Evolutionary conservation across 2,113 vertebrate species (phyloP), one percentile per base, ranked within the genome.

Genomic region (Apus apus): DNA sequence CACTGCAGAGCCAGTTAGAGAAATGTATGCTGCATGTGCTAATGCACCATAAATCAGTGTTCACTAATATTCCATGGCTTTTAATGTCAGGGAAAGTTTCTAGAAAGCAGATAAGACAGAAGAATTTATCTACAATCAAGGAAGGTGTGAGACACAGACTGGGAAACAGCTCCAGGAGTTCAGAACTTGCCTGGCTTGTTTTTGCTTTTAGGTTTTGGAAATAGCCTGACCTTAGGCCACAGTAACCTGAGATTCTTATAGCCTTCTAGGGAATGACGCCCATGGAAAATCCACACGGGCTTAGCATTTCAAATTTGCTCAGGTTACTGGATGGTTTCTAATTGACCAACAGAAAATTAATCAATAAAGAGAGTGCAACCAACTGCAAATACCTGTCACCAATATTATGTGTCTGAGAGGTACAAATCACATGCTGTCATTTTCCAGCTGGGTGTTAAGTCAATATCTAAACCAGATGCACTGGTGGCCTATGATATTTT

Each of bases 51-150:
- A 93, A 84, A 82, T 95, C 87, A 91, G 16, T 50, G 30, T 82
- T 93, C 0, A 2, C 18, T 94, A 46, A 46, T 40, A 34, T 27
- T 87, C 53, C 10, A 3, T 15, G 22, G 65, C 53, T 79, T 94
- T 92, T 93, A 65, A 78, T 48, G 34, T 50, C 0, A 0, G 20
- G 22, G 43, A 86, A 90, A 74, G 15, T 93, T 93, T 94, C 91
- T 96, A 83, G 94, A 88, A 94, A 94, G 93, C 85, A 89, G 91
- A 53, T 84, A 86, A 94, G 76, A 87, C 34, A 64, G 51, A 51
- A 85, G 38, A 81, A 84, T 36, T 93, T 90, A 81, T 85, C 57
- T 94, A 30, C 73, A 68, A 21, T 74, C 53, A 74, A 62, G 80
- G 62, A 72, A 86, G 17, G n/a, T 75, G 73, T 64, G n/a, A 92